phyloP scores from a whole-genome alignment of 2,888 invertebrate species.

The Rotaria macrura region DNA sequence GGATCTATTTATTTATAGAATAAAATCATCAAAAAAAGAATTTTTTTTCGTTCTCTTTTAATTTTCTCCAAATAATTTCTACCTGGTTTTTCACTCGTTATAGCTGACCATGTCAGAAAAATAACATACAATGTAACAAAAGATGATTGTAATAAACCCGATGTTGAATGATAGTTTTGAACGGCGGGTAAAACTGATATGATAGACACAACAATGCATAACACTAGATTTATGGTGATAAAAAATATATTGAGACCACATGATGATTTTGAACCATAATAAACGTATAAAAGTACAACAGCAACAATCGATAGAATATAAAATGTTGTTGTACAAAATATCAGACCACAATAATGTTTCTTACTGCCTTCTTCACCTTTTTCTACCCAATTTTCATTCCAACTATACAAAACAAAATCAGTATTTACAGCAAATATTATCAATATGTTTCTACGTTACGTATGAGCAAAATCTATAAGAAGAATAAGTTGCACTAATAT shows the following conservation, averaged over 20 bases:
- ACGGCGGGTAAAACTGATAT: conserved; percentile 79
- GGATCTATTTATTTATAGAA: too few species aligned
- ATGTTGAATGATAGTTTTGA: conserved; percentile 59
- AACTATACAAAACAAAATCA: conserved; percentile 41
- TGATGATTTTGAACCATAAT: conserved; percentile 55
- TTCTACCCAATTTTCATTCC: conserved; percentile 91
- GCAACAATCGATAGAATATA: conserved; percentile 71
- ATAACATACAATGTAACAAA: conserved; percentile 84
- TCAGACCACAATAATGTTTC: conserved; percentile 56
- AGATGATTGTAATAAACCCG: conserved; percentile 68
- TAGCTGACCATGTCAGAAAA: conserved; percentile 94
- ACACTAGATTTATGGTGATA: conserved; percentile 83
- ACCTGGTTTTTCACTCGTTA: conserved; percentile 64
- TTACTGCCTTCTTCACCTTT: conserved; percentile 50
- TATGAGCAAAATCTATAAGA: conserved; percentile 92
- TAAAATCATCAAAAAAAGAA: too few species aligned
- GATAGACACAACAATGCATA: conserved; percentile 71
- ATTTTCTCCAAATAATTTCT: neutral
- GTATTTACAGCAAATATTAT: too few species aligned
- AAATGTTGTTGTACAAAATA: conserved; percentile 68
- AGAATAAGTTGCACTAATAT: conserved; percentile 89
- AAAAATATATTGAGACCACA: conserved; percentile 78
- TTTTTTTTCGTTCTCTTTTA: too few species aligned
- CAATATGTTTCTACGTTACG: conserved; percentile 40
- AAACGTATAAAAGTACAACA: conserved; percentile 71